phyloP scores from a whole-genome alignment of 2,113 vertebrate species.

The Notarius quadriscutis region DNA sequence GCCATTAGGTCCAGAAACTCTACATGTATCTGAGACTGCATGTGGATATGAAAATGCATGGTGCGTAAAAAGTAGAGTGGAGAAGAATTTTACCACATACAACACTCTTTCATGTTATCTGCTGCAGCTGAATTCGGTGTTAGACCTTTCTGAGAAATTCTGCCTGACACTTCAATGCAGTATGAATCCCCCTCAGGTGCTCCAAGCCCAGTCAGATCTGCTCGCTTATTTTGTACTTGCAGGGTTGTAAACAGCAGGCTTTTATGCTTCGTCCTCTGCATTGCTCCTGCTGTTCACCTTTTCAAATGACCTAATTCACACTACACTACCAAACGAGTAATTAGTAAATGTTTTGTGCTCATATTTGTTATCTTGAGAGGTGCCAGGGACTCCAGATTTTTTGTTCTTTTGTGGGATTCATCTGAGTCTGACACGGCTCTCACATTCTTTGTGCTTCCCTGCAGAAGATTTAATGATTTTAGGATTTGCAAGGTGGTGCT shows the following conservation, averaged over 20 bases:
- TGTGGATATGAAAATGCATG: neutral
- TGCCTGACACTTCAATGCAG: constrained; percentile 31
- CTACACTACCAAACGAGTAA: neutral
- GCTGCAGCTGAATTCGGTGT: neutral
- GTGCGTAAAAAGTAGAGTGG: neutral
- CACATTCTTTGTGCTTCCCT: neutral
- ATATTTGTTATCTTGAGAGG: neutral
- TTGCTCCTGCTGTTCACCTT: constrained; percentile 20
- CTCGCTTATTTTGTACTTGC: constrained; percentile 21
- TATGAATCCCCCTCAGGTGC: neutral
- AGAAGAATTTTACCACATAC: neutral
- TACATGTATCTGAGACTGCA: neutral
- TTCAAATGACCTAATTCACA: constrained; percentile 18
- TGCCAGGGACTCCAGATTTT: neutral
- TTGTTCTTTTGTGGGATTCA: neutral
- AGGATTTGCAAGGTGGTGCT: constrained; percentile 12
- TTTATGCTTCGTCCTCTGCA: constrained; percentile 17
- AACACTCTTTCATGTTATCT: neutral
- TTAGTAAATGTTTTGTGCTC: neutral
- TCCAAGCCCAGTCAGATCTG: constrained; percentile 23
- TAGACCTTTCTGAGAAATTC: constrained; percentile 30
- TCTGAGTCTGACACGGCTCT: neutral
- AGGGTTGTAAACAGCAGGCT: constrained; percentile 12
- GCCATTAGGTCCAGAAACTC: neutral
- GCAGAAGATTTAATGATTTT: constrained; percentile 16